These are phyloP conservation scores for Malurus cyaneus DNA, from an alignment of 2,113 vertebrate genomes.

Conservation along the genomic window DNA sequence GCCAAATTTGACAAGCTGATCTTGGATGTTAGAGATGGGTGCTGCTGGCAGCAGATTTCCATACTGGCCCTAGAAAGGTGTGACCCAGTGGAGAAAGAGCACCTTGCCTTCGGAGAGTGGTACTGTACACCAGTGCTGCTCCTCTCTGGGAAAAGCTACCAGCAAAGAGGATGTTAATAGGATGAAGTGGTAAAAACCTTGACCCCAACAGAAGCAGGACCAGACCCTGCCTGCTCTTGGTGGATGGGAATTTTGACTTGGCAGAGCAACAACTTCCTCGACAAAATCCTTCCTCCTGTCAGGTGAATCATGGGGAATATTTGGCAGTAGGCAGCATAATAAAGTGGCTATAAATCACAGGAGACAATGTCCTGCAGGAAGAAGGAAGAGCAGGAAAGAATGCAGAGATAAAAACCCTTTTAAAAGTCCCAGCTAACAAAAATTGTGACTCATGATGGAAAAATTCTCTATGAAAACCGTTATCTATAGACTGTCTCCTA, in stretches of 20 bases:
- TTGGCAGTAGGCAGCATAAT: background rate
- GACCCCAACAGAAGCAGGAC: background rate
- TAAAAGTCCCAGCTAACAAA: background rate
- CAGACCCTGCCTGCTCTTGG: background rate
- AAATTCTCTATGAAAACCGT: conserved; percentile 2
- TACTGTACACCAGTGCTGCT: background rate
- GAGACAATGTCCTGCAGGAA: conserved; percentile 42
- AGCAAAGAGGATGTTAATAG: background rate
- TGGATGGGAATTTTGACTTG: conserved; percentile 30
- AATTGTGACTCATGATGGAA: conserved; percentile 28
- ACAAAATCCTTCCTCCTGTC: conserved; percentile 29
- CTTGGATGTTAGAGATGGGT: background rate
- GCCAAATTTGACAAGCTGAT: background rate
- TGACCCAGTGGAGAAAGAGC: background rate
- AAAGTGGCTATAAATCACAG: conserved; percentile 23
- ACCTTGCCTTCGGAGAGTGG: background rate
- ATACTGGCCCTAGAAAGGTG: fast-evolving
- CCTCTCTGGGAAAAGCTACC: background rate
- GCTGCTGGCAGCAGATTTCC: background rate
- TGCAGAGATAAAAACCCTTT: conserved; percentile 28
- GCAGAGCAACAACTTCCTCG: background rate
- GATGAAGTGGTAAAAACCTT: background rate
- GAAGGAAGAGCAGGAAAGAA: conserved; percentile 38
- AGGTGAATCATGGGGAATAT: background rate
- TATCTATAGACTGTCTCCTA: background rate